These are phyloP conservation scores for Ctenochaetus hawaiiensis DNA, from an alignment of 2,797 vertebrate species.

Conservation along the genomic window DNA sequence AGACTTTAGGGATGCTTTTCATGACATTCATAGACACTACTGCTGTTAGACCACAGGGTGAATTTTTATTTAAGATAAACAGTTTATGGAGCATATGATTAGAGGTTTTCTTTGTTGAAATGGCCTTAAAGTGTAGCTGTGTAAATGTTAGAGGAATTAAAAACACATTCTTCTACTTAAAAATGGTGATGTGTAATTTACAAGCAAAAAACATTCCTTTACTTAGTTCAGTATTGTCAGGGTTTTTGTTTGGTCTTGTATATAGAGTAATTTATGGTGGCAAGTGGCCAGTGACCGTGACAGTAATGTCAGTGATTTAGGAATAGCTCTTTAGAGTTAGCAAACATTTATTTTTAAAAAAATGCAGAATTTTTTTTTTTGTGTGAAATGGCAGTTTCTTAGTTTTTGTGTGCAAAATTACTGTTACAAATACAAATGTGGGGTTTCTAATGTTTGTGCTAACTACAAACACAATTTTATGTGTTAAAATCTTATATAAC, in stretches of 20 bases:
- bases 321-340: neutral
- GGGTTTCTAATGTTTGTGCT: too few species aligned
- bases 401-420: too few species aligned
- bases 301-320: neutral
- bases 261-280: neutral
- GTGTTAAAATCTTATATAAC: too few species aligned
- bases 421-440: too few species aligned
- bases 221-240: neutral
- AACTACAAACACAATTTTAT: too few species aligned
- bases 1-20: constrained; percentile 44
- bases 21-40: constrained; percentile 13
- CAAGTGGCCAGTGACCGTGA: neutral
- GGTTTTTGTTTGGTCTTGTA: neutral
- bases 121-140: neutral
- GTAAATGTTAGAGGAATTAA: neutral
- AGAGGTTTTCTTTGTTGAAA: neutral
- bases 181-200: neutral
- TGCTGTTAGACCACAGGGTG: constrained; percentile 32
- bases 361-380: too few species aligned
- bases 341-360: too few species aligned
- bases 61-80: constrained; percentile 32
- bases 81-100: constrained; percentile 33
- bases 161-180: neutral
- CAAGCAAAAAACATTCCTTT: neutral
- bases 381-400: too few species aligned